Evolutionary conservation across 1,140 invertebrate genomes (phyloP).

Genomic region (Drosophila takahashii): DNA sequence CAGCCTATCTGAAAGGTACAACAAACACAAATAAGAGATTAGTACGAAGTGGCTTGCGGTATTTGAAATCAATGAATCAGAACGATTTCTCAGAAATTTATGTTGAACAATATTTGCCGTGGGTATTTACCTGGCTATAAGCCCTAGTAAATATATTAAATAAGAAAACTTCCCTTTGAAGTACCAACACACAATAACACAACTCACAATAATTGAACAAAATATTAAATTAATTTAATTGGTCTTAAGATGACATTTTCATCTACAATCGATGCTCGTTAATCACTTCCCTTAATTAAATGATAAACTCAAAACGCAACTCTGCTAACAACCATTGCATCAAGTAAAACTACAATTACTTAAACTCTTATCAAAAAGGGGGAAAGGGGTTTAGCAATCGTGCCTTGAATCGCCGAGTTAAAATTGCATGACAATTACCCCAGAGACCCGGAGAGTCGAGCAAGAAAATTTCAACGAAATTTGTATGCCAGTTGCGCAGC

Average conservation of each 20-base stretch:
- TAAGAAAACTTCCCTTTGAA: not conserved
- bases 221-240: not conserved
- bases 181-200: too few relatives aligned
- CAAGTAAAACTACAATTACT: constrained; percentile 16
- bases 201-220: too few relatives aligned
- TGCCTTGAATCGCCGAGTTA: constrained; percentile 44
- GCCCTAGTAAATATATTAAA: not conserved
- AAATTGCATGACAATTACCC: constrained; percentile 59
- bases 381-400: constrained; percentile 7
- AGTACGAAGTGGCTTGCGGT: not conserved
- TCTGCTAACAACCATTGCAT: constrained; percentile 12
- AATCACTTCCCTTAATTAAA: constrained; percentile 48
- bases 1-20: constrained; percentile 4
- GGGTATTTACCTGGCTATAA: not conserved
- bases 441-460: constrained; percentile 40
- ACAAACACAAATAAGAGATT: not conserved
- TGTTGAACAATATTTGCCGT: not conserved
- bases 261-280: not conserved
- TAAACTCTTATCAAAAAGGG: constrained; percentile 38
- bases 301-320: constrained; percentile 29
- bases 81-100: not conserved
- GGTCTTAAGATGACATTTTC: not conserved
- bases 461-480: constrained; percentile 46
- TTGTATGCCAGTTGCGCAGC: constrained; percentile 56
- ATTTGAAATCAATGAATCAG: not conserved